phyloP scores from a whole-genome alignment of 1,140 invertebrate species.

The Drosophila nigromelanica region DNA sequence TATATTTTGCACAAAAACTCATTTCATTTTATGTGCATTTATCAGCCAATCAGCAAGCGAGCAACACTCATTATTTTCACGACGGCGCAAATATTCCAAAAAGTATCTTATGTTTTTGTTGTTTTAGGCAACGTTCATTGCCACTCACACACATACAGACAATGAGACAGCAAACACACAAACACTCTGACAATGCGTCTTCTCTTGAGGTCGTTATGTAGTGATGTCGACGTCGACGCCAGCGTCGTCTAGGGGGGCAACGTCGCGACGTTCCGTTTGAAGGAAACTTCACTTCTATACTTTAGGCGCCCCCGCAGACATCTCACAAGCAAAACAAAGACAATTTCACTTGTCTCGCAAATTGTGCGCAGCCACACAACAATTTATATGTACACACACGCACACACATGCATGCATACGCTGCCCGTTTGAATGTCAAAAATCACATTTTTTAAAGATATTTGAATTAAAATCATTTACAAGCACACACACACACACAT shows the following conservation, averaged over 20 bases:
- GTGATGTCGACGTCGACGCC: constrained; percentile 1
- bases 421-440: constrained; percentile 47
- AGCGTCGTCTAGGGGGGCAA: constrained; percentile 8
- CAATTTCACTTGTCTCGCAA: constrained; percentile 73
- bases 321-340: constrained; percentile 63
- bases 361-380: constrained; percentile 30
- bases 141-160: constrained; percentile 45
- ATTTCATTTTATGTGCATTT: constrained; percentile 45
- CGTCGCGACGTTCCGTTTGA: constrained; percentile 55
- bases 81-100: constrained; percentile 67
- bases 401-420: constrained; percentile 9
- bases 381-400: constrained; percentile 22
- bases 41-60: constrained; percentile 22
- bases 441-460: constrained; percentile 56
- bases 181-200: constrained; percentile 20
- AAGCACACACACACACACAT: constrained; percentile 4
- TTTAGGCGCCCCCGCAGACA: constrained; percentile 58
- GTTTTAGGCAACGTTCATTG: constrained; percentile 68
- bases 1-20: constrained; percentile 30
- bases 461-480: constrained; percentile 69
- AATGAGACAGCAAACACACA: constrained; percentile 42
- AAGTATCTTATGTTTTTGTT: constrained; percentile 47
- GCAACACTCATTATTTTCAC: constrained; percentile 17
- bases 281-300: constrained; percentile 74
- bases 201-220: constrained; percentile 41